Evolutionary conservation across 2,888 invertebrate genomes (phyloP), one percentile per base, ranked within the genome.

Genomic region (Cetonia aurata): DNA sequence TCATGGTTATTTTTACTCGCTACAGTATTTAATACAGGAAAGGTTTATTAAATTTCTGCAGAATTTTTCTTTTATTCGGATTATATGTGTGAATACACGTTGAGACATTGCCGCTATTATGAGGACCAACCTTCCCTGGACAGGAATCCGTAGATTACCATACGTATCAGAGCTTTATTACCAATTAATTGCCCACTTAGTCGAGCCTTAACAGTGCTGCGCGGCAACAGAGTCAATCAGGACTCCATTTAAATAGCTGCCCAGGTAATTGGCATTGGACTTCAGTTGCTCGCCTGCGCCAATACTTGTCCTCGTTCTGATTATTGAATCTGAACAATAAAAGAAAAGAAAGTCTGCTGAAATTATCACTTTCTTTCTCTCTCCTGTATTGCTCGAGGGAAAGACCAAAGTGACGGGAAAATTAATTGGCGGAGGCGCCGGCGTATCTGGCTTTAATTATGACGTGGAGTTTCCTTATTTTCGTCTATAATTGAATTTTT

Each of bases 131-230:
- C 52, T 25, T 9, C 50, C 37, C 33, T 37, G 37, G 25, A 52
- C 19, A 19, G 52, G 17, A 8, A 6, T 6, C 52, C 6, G 4
- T 8, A 65, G 37, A 33, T 37, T 62, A 62, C 62, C 2, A 10
- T 37, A 17, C 15, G 37, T 12, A 37, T 15, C 62, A 37, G 50
- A 33, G 37, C 50, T 37, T 37, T 37, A 65, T 65, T 65, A 65
- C 48, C 62, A 65, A 65, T 65, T 65, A 65, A 65, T 65, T 65
- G 33, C 50, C 17, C 62, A 65, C 62, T 65, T 65, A 65, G 33
- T 48, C 50, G n/a, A 12, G 62, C 50, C 50, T 65, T 65, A 65
- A 65, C 48, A 65, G 62, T 37, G 50, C 19, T 2, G 48, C 31
- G 19, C 37, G 50, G 50, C 50, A 50, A 50, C 50, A 25, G 62